Conservation (phyloP, 1,140 invertebrate genomes). For the Maniola jurtina region DNA sequence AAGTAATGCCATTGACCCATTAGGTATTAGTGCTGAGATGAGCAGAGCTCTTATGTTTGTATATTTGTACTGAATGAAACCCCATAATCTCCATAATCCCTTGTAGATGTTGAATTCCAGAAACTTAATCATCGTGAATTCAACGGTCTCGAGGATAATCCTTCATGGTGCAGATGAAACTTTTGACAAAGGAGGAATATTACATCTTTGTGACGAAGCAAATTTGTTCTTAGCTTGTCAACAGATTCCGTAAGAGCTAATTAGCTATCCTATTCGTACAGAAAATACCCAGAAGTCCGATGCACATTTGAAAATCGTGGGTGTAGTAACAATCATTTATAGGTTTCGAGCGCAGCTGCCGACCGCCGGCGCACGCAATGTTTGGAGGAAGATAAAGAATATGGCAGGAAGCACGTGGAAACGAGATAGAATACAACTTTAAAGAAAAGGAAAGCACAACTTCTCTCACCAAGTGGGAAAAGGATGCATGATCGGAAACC, state of each 20-base stretch:
- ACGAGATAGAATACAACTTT: conserved; percentile 62
- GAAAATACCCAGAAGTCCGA: conserved; percentile 44
- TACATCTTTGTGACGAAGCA: not conserved
- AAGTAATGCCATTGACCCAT: not conserved
- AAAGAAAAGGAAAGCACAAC: conserved; percentile 62
- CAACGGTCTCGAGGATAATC: not conserved
- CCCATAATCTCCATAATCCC: conserved; percentile 1
- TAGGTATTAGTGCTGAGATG: conserved; percentile 1
- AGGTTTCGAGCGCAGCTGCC: conserved; percentile 72
- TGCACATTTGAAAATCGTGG: conserved; percentile 61
- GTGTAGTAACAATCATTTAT: conserved; percentile 70
- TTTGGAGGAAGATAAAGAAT: conserved; percentile 74
- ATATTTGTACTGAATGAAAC: not conserved
- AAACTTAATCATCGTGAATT: not conserved
- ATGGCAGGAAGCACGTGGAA: conserved; percentile 56
- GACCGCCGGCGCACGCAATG: conserved; percentile 62
- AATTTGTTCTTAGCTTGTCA: not conserved
- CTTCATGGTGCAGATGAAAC: not conserved
- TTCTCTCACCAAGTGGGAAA: conserved; percentile 47
- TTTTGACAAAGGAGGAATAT: not conserved
- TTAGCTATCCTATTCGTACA: conserved; percentile 31
- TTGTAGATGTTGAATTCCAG: not conserved
- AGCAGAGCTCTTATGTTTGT: not conserved
- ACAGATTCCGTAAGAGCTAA: conserved; percentile 16
- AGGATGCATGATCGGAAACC: conserved; percentile 73